These are phyloP conservation scores for Drosophila vallismaia DNA, from an alignment of 2,888 invertebrate genomes.

Conservation along the genomic window DNA sequence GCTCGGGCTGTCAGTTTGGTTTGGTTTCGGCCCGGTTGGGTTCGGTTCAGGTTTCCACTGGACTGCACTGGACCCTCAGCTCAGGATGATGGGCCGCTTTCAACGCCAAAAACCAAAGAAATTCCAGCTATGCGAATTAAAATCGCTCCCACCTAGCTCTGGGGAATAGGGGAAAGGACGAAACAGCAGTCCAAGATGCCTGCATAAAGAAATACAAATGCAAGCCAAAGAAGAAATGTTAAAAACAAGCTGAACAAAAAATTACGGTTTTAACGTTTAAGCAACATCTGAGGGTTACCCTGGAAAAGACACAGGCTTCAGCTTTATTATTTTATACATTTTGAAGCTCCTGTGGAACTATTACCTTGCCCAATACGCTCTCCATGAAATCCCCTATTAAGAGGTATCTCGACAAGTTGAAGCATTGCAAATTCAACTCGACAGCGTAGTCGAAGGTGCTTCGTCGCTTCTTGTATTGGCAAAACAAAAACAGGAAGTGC, in stretches of 20 bases:
- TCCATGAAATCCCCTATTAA: background rate
- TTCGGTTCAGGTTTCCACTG: conserved; percentile 2
- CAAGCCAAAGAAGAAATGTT: conserved; percentile 45
- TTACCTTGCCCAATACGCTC: conserved; percentile 1
- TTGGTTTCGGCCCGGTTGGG: conserved; percentile 3
- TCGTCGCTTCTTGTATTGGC: conserved; percentile 71
- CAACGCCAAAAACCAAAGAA: conserved; percentile 48
- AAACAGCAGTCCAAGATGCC: conserved; percentile 50
- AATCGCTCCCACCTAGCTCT: conserved; percentile 46
- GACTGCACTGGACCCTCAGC: conserved; percentile 8
- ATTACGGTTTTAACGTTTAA: background rate
- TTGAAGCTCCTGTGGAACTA: background rate
- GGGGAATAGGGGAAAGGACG: conserved; percentile 8
- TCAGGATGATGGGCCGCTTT: conserved; percentile 55
- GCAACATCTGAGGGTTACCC: conserved; percentile 12
- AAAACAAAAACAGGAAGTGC: conserved; percentile 82
- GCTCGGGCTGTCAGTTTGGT: conserved; percentile 35
- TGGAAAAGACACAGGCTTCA: background rate
- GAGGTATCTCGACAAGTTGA: conserved; percentile 41
- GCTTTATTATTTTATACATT: background rate
- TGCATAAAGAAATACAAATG: conserved; percentile 55
- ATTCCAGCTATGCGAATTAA: conserved; percentile 65
- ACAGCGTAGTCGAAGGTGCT: conserved; percentile 61
- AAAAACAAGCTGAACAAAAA: conserved; percentile 57
- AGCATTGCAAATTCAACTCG: conserved; percentile 73